Evolutionary conservation across 2,797 vertebrate genomes (phyloP), one percentile per base, ranked within the genome.

Genomic region (Sandelia bainsii): DNA sequence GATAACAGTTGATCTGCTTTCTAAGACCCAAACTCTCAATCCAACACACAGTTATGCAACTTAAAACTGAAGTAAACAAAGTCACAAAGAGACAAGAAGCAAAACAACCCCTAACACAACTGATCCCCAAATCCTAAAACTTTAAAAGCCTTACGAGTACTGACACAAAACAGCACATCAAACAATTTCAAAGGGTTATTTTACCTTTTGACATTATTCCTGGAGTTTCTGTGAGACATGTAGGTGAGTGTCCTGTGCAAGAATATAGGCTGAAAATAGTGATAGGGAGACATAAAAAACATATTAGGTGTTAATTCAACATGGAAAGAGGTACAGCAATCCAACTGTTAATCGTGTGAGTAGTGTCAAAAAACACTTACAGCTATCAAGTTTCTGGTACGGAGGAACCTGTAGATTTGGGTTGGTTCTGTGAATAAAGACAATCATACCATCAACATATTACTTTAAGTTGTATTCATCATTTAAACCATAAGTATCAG

Each of bases 361-460:
- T 46, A 17, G 16, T 29, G n/a, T 39, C 2, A 45, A n/a, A 52
- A 29, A 5, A 71, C 19, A 97, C 97, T 95, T 93, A 99, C 98
- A 79, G 98, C 96, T 80, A 99, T 99, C 73, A 99, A 91, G 93
- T 99, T 99, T 90, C 98, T 95, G 63, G 97, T 99, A 89, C 98
- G 96, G 50, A 99, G 96, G 94, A 99, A 99, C 94, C 98, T 95
- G 94, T 99, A 99, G 91, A 99, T 99, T 89, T 99, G 98, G n/a
- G 98, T 99, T 32, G 98, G 98, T 82, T 99, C 98, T 99, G 92
- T 6, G 61, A 66, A 83, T 6, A 77, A 52, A 85, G 22, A 27
- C 1, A 57, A 44, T 42, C 20, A 16, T 53, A 77, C 5, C 3
- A 17, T 65, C 27, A 71, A 14, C 45, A 59, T 3, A 40, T 40